Evolutionary conservation across 2,888 invertebrate species (phyloP).

Genomic region (Spilarctia lutea): DNA sequence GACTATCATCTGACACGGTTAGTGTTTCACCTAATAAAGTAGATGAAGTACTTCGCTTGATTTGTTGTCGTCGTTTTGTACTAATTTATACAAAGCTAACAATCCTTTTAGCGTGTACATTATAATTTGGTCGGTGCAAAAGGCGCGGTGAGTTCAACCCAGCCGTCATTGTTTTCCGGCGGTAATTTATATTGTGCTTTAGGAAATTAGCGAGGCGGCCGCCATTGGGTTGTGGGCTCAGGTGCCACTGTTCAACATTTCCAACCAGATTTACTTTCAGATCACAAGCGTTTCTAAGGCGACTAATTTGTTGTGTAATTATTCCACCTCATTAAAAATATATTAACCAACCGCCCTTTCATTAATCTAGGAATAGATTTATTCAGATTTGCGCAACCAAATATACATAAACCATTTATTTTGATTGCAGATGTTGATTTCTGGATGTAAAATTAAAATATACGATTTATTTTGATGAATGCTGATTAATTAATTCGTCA

Average conservation of each 20-base stretch:
- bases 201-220: slow-evolving; percentile 74
- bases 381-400: slow-evolving; percentile 27
- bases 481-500: slow-evolving; percentile 56
- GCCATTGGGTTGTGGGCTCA: slow-evolving; percentile 66
- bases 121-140: slow-evolving; percentile 64
- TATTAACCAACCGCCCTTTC: slow-evolving; percentile 56
- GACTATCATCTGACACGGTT: slow-evolving; percentile 15
- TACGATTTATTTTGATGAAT: slow-evolving; percentile 49
- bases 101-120: slow-evolving; percentile 70
- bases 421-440: slow-evolving; percentile 47
- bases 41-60: slow-evolving; percentile 31
- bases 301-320: slow-evolving; percentile 74
- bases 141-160: slow-evolving; percentile 53
- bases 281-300: slow-evolving; percentile 64
- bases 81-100: slow-evolving; percentile 63
- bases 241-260: slow-evolving; percentile 76
- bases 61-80: slow-evolving; percentile 39
- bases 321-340: slow-evolving; percentile 75
- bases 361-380: slow-evolving; percentile 45
- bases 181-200: slow-evolving; percentile 81
- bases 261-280: slow-evolving; percentile 71
- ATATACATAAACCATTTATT: slow-evolving; percentile 40
- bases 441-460: slow-evolving; percentile 42
- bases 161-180: slow-evolving; percentile 76
- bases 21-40: slow-evolving; percentile 9